Percentiles rank a stretch among this genome's conserved stretches.
phyloP scores from a whole-genome alignment of 2,113 vertebrate genomes.

The Ceratotherium simum region DNA sequence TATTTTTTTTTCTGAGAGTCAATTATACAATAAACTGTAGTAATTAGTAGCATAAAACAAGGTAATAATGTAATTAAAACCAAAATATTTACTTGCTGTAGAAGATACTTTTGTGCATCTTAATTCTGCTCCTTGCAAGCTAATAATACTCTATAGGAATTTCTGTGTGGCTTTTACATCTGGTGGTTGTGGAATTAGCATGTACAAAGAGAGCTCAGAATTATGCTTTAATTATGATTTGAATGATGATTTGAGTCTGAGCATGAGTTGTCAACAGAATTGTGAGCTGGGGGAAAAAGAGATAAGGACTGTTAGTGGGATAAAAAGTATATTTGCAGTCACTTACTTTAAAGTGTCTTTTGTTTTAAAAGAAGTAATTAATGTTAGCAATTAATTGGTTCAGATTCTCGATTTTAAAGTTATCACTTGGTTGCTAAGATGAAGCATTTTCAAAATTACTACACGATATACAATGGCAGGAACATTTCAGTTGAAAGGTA shows the following conservation, averaged over 20 bases:
- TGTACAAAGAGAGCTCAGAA: slow-evolving; percentile 82
- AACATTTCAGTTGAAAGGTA: slow-evolving; percentile 76
- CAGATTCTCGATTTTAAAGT: slow-evolving; percentile 80
- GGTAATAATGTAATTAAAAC: slow-evolving; percentile 91
- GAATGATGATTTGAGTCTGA: slow-evolving; percentile 83
- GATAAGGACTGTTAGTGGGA: slow-evolving; percentile 72
- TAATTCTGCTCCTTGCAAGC: slow-evolving; percentile 84
- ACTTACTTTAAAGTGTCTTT: slow-evolving; percentile 79
- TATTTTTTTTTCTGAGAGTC: slow-evolving; percentile 85
- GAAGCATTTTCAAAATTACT: slow-evolving; percentile 79
- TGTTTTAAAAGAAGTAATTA: slow-evolving; percentile 83
- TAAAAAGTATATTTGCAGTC: slow-evolving; percentile 74
- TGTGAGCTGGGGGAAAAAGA: slow-evolving; percentile 73
- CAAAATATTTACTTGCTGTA: slow-evolving; percentile 88
- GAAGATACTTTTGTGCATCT: slow-evolving; percentile 84
- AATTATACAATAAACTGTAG: slow-evolving; percentile 88
- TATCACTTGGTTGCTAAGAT: slow-evolving; percentile 77
- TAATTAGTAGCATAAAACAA: slow-evolving; percentile 89
- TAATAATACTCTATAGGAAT: slow-evolving; percentile 84
- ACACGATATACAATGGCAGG: slow-evolving; percentile 72
- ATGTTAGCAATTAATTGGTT: slow-evolving; percentile 82
- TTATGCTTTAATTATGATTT: slow-evolving; percentile 85
- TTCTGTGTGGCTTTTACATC: slow-evolving; percentile 85
- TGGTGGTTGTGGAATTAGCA: slow-evolving; percentile 83
- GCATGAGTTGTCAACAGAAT: slow-evolving; percentile 78